A percentile compares a stretch with the other conserved stretches of the same genome.
phyloP scores from a whole-genome alignment of 1,140 invertebrate species.

The Drosophila miranda region DNA sequence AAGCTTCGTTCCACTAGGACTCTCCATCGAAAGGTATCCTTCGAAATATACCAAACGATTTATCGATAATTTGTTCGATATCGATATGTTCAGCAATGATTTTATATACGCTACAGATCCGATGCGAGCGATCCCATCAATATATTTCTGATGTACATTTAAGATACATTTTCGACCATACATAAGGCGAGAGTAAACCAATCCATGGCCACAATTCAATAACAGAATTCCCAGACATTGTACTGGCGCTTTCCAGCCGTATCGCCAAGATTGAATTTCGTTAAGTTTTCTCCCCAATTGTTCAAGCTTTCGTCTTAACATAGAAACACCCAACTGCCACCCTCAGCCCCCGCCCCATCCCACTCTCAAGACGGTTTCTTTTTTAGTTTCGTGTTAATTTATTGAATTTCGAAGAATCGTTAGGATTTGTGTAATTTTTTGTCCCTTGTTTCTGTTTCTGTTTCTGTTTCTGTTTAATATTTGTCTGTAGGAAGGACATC shows the following conservation, averaged over 20 bases:
- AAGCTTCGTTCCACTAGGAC: too few species aligned
- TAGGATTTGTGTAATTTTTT: conserved; percentile 15
- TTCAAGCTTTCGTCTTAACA: conserved; percentile 38
- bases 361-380: not conserved
- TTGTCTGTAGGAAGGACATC: conserved; percentile 28
- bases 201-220: too few species aligned
- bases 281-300: conserved; percentile 50
- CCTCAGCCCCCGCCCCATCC: not conserved
- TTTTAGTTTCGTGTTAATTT: conserved; percentile 43
- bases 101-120: too few species aligned
- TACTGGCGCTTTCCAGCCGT: too few species aligned
- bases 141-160: too few species aligned
- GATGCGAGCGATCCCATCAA: too few species aligned
- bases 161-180: too few species aligned
- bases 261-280: conserved; percentile 49
- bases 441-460: conserved; percentile 16
- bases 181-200: too few species aligned
- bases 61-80: too few species aligned
- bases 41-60: too few species aligned
- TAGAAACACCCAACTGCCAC: not conserved
- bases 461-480: conserved; percentile 7
- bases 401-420: conserved; percentile 14
- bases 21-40: too few species aligned
- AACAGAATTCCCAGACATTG: conserved; percentile 2
- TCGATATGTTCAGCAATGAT: too few species aligned